phyloP scores from a whole-genome alignment of 2,888 invertebrate species.

The Vandiemenella viatica region DNA sequence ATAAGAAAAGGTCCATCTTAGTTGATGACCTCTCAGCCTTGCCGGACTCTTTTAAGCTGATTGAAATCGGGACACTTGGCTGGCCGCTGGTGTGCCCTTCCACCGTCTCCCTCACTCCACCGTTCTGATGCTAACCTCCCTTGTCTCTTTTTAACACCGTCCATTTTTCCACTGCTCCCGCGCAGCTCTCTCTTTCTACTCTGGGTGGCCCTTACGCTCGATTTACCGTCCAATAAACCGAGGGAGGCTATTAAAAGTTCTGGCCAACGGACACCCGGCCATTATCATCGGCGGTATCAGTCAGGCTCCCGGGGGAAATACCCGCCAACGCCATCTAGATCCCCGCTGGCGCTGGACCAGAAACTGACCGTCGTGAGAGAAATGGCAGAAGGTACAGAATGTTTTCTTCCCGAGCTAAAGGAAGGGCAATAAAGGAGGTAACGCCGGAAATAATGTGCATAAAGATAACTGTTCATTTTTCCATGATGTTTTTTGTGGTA shows the following conservation, averaged over 20 bases:
- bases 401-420: too few species aligned
- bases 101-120: too few species aligned
- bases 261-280: slow-evolving; percentile 1
- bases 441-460: too few species aligned
- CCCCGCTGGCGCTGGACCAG: too few species aligned
- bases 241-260: slow-evolving; percentile 11
- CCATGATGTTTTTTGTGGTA: too few species aligned
- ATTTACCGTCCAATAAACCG: slow-evolving; percentile 13
- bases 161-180: slow-evolving; percentile 7
- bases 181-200: background rate
- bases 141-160: slow-evolving; percentile 10
- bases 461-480: too few species aligned
- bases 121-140: slow-evolving; percentile 6
- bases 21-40: slow-evolving; percentile 12
- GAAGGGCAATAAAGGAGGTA: too few species aligned
- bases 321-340: too few species aligned
- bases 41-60: slow-evolving; percentile 10
- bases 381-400: too few species aligned
- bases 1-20: slow-evolving; percentile 15
- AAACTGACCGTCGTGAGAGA: too few species aligned
- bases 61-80: slow-evolving; percentile 12
- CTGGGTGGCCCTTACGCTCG: slow-evolving; percentile 6
- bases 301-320: slow-evolving; percentile 6
- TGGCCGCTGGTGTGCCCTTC: too few species aligned
- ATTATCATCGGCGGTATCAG: slow-evolving; percentile 9